Evolutionary conservation across 2,113 vertebrate species (phyloP), one percentile per base, ranked within the genome.

Genomic region (Leptodactylus fuscus): DNA sequence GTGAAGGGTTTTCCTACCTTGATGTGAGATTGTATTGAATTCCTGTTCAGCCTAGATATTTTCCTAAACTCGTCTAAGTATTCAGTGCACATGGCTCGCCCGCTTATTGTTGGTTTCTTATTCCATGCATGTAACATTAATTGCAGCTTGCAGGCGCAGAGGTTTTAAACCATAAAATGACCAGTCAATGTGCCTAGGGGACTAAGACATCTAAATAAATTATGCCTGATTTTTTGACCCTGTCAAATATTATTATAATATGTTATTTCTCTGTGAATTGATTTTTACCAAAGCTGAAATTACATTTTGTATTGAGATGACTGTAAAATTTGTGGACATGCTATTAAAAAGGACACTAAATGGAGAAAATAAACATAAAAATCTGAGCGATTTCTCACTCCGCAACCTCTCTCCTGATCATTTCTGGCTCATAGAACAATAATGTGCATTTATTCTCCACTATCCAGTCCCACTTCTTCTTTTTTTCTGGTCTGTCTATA

Each of bases 161-260:
- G 67, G 49, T 58, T 58, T 51, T 18, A 82, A 82, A 34, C 67
- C 48, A 71, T 82, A 71, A 71, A 82, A 71, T 82, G 81, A 71
- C 81, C 81, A 82, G 34, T 41, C 67, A 58, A 55, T 82, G 81
- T 51, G 49, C 65, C 81, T 34, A 6, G 60, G 65, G 49, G 49
- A 82, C 81, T 16, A 44, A 73, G 67, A 71, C 48, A 82, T 82
- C 81, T 73, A 82, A 82, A 74, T 75, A 75, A 75, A 83, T 75
- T 60, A 76, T 46, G 24, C 24, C 55, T 53, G 71, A 76, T 65
- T 62, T 75, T 83, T 76, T 65, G 55, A 48, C 70, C 53, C 32
- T 83, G 73, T 76, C 82, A 83, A 74, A 76, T 76, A 48, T 83
- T 83, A 62, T 80, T 80, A 80, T 62, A 80, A 80, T 80, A 80